phyloP scores from a whole-genome alignment of 2,113 vertebrate species.

The Poeciliopsis occidentalis region DNA sequence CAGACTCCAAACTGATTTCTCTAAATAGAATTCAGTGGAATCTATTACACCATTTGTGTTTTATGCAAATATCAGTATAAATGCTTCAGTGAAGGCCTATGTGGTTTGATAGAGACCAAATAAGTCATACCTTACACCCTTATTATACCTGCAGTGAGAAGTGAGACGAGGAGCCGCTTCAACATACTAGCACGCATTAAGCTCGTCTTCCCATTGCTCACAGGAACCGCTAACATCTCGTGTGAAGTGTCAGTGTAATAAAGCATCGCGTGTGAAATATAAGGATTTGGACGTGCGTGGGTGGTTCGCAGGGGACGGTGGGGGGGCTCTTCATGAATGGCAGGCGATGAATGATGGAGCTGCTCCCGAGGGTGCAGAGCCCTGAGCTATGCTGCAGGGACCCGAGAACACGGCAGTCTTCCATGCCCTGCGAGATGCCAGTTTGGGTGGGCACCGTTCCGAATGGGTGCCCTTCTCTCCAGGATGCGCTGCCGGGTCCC shows the following conservation, averaged over 20 bases:
- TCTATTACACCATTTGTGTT: too few species aligned
- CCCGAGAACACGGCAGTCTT: constrained; percentile 72
- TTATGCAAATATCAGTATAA: neutral
- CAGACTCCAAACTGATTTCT: too few species aligned
- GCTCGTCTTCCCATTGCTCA: constrained; percentile 34
- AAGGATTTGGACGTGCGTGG: too few species aligned
- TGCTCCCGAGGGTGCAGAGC: constrained; percentile 66
- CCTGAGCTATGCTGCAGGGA: constrained; percentile 68
- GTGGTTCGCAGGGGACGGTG: too few species aligned
- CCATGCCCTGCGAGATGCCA: constrained; percentile 74
- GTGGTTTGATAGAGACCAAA: neutral
- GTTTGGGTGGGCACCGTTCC: constrained; percentile 77
- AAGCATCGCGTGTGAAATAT: too few species aligned
- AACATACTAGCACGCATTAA: constrained; percentile 29
- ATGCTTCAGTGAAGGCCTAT: neutral
- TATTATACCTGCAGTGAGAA: constrained; percentile 74
- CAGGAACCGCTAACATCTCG: too few species aligned
- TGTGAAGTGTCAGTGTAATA: too few species aligned
- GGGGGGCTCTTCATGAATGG: too few species aligned
- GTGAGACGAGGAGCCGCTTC: constrained; percentile 67
- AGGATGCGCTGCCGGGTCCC: constrained; percentile 59
- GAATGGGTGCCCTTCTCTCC: constrained; percentile 71
- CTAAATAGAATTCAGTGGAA: too few species aligned
- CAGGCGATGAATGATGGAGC: too few species aligned
- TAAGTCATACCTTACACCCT: constrained; percentile 70